Conservation (phyloP, 1,140 invertebrate genomes). For the Bombus confusus region DNA sequence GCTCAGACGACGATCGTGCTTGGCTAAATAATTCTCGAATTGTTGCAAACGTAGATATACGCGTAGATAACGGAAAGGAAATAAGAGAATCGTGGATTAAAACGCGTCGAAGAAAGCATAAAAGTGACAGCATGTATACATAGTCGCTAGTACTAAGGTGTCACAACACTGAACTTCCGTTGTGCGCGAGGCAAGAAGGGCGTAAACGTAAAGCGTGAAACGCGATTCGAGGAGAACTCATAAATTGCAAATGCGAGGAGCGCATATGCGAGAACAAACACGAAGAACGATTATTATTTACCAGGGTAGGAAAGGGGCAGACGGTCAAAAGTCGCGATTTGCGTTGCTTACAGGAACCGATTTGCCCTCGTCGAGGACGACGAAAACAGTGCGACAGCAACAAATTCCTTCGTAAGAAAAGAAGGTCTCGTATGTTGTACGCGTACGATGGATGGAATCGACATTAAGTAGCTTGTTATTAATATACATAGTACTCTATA, state of each 20-base stretch:
- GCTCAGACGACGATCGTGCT: too few species aligned
- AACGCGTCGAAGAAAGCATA: too few species aligned
- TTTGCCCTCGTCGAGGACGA: neutral
- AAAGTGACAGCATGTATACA: neutral
- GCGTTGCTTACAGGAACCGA: conserved; percentile 22
- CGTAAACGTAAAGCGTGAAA: neutral
- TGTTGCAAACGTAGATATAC: too few species aligned
- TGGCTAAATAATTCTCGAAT: too few species aligned
- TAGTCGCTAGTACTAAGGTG: neutral
- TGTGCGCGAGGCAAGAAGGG: neutral
- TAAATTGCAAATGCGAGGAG: conserved; percentile 60
- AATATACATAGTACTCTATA: neutral
- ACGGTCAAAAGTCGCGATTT: conserved; percentile 54
- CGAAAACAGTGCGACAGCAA: neutral
- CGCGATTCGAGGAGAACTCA: conserved; percentile 29
- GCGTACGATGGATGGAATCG: neutral
- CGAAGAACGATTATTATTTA: conserved; percentile 1
- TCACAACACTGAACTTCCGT: neutral
- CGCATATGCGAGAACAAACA: neutral
- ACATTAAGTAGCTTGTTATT: too few species aligned
- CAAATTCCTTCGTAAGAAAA: neutral
- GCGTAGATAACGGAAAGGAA: too few species aligned
- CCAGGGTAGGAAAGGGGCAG: neutral
- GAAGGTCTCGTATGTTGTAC: neutral
- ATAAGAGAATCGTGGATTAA: neutral